A percentile compares a stretch with the other conserved stretches of the same genome.
Evolutionary conservation across 2,113 vertebrate genomes (phyloP).

Genomic region (Cricetomys ansorgei): DNA sequence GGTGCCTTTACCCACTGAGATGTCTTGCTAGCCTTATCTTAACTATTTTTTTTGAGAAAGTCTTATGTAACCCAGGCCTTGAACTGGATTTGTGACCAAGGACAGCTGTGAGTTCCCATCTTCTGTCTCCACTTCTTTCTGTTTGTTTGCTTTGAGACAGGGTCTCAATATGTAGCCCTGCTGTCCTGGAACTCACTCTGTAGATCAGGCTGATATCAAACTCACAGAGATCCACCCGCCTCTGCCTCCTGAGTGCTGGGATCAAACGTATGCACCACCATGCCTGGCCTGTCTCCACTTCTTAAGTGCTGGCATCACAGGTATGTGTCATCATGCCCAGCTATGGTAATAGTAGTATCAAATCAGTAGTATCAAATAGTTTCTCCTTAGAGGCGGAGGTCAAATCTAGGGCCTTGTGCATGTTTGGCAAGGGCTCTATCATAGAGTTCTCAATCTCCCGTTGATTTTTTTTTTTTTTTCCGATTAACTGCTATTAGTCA

Average conservation of each 20-base stretch:
- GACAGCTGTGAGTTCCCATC: neutral
- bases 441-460: neutral
- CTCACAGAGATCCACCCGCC: neutral
- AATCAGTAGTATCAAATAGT: slow-evolving; percentile 14
- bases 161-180: neutral
- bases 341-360: neutral
- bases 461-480: neutral
- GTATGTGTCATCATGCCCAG: neutral
- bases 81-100: neutral
- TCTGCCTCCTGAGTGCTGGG: neutral
- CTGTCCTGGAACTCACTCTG: neutral
- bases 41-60: neutral
- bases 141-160: neutral
- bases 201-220: neutral
- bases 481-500: slow-evolving; percentile 7
- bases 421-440: neutral
- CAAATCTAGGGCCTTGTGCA: neutral
- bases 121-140: neutral
- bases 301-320: neutral
- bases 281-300: neutral
- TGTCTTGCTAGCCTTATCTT: neutral
- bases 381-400: neutral
- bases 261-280: neutral
- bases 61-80: neutral
- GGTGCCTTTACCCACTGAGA: neutral